These are phyloP conservation scores for Macrobrachium rosenbergii DNA, from an alignment of 1,140 invertebrate species.

Conservation along the genomic window DNA sequence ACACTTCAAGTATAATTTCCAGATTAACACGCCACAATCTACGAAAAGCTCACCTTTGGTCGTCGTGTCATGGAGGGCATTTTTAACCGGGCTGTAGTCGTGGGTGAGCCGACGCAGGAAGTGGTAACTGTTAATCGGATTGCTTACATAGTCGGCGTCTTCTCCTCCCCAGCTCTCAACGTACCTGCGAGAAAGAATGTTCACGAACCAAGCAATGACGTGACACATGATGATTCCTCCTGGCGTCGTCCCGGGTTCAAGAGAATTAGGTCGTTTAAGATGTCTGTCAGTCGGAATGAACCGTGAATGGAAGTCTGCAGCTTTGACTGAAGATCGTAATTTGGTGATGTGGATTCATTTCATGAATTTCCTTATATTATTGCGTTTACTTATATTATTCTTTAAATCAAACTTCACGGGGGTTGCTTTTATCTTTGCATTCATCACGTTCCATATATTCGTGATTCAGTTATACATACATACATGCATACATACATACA, in stretches of 20 bases:
- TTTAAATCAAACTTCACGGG: not conserved
- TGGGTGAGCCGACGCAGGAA: slow-evolving; percentile 43
- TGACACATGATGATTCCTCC: not conserved
- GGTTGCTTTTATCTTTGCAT: no score
- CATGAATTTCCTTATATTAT: not conserved
- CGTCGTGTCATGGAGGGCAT: slow-evolving; percentile 13
- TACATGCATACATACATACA: not conserved
- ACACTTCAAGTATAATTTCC: not conserved
- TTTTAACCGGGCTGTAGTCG: slow-evolving; percentile 12
- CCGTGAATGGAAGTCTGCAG: not conserved
- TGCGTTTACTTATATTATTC: not conserved
- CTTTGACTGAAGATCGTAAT: not conserved
- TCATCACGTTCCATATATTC: no score
- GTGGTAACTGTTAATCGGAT: slow-evolving; percentile 55
- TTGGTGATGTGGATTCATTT: not conserved
- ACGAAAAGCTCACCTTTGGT: slow-evolving; percentile 22
- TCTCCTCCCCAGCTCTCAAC: slow-evolving; percentile 31
- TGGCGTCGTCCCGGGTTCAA: not conserved
- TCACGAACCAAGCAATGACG: not conserved
- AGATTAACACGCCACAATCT: not conserved
- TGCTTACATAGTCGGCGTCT: slow-evolving; percentile 34
- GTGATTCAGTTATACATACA: no score
- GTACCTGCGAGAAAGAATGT: slow-evolving; percentile 4
- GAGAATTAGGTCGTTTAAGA: not conserved
- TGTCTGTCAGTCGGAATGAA: no score